These are phyloP conservation scores for Drosophila ananassae DNA, from an alignment of 1,140 invertebrate genomes.

Conservation along the genomic window DNA sequence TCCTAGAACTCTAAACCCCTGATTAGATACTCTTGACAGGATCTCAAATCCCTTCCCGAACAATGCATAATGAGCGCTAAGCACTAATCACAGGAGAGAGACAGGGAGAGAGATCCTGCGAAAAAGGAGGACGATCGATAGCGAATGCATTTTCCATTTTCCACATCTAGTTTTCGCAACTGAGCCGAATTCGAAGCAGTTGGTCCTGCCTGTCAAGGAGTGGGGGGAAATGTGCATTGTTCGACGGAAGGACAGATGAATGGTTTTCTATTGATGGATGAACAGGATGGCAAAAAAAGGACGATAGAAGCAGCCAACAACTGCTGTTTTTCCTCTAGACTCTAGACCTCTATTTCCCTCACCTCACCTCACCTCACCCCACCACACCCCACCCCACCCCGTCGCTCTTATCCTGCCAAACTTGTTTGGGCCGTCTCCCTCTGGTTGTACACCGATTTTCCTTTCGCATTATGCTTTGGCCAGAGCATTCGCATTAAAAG, in stretches of 20 bases:
- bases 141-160: constrained; percentile 57
- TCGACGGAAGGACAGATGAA: constrained; percentile 15
- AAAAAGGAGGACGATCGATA: constrained; percentile 16
- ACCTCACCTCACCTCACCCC: constrained; percentile 34
- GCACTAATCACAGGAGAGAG: constrained; percentile 21
- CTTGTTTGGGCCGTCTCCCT: constrained; percentile 64
- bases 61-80: constrained; percentile 63
- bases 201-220: constrained; percentile 13
- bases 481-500: constrained; percentile 78
- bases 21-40: constrained; percentile 40
- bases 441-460: constrained; percentile 57
- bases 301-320: constrained; percentile 18
- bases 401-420: constrained; percentile 71
- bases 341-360: constrained; percentile 7
- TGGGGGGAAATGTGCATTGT: constrained; percentile 56
- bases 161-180: constrained; percentile 65
- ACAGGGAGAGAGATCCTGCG: constrained; percentile 4
- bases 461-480: constrained; percentile 70
- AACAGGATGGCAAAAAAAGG: constrained; percentile 7
- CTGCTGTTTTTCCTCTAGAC: constrained; percentile 66
- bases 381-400: constrained; percentile 46
- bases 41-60: constrained; percentile 29
- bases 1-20: constrained; percentile 13
- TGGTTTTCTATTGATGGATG: constrained; percentile 2
- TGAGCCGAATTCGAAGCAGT: constrained; percentile 13